These are phyloP conservation scores for Pogonognathellus flavescens DNA, from an alignment of 1,140 invertebrate genomes.

Conservation along the genomic window DNA sequence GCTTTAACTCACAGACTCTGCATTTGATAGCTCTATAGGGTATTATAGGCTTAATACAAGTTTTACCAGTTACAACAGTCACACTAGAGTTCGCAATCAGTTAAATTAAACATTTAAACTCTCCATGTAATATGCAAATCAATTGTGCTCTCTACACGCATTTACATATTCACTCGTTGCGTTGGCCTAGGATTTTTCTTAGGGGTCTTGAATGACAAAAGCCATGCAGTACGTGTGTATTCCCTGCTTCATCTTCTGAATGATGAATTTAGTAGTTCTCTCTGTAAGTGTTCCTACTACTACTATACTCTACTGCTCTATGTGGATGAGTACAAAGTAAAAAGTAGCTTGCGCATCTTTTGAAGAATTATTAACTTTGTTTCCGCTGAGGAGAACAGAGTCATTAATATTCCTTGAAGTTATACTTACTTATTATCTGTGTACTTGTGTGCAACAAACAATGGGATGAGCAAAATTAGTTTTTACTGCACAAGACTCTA, in stretches of 20 bases:
- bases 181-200: no score
- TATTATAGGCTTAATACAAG: not conserved
- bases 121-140: conserved; percentile 39
- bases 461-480: no score
- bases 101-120: conserved; percentile 46
- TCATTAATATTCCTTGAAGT: conserved; percentile 22
- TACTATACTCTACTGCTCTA: no score
- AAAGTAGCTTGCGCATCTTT: not conserved
- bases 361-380: conserved; percentile 29
- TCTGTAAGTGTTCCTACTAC: no score
- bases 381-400: not conserved
- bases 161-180: conserved; percentile 32
- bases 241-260: no score
- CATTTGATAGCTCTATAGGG: no score
- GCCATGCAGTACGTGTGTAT: no score
- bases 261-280: no score
- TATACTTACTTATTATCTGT: not conserved
- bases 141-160: not conserved
- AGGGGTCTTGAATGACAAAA: no score
- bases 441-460: not conserved
- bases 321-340: no score
- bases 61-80: not conserved
- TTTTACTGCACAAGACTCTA: no score
- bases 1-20: not conserved
- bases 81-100: not conserved